Evolutionary conservation across 2,888 invertebrate genomes (phyloP).

Genomic region (Orthosia incerta): DNA sequence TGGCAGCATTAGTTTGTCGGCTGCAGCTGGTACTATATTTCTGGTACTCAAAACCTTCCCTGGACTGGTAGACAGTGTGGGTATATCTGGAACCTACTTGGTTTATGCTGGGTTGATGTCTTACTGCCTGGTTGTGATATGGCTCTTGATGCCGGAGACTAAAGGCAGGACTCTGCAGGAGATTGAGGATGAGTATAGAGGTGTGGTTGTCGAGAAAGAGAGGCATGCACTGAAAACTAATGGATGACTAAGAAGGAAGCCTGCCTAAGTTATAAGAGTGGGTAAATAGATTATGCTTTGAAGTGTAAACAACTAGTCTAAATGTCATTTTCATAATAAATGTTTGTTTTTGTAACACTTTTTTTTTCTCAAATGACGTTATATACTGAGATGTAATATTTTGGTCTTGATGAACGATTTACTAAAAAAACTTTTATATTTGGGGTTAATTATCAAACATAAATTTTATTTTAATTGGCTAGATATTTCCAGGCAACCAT

Average conservation of each 20-base stretch:
- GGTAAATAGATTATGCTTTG: background rate
- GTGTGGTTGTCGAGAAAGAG: constrained; percentile 49
- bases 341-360: background rate
- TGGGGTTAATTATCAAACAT: too few relatives aligned
- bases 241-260: background rate
- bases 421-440: too few relatives aligned
- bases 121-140: constrained; percentile 88
- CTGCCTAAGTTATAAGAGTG: background rate
- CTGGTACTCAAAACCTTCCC: constrained; percentile 92
- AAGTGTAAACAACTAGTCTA: background rate
- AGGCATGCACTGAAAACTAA: constrained; percentile 11
- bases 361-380: background rate
- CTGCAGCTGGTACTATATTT: constrained; percentile 91
- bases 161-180: constrained; percentile 92
- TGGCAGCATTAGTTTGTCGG: constrained; percentile 91
- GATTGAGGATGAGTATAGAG: constrained; percentile 91
- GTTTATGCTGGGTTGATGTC: constrained; percentile 90
- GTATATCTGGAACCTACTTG: constrained; percentile 90
- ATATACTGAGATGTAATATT: too few relatives aligned
- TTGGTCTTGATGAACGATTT: too few relatives aligned
- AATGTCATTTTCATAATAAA: background rate
- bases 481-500: too few relatives aligned
- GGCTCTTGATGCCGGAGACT: constrained; percentile 92
- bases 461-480: too few relatives aligned
- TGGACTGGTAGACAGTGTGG: constrained; percentile 84